Evolutionary conservation across 2,888 invertebrate genomes (phyloP).

Genomic region (Macrophya annulata): DNA sequence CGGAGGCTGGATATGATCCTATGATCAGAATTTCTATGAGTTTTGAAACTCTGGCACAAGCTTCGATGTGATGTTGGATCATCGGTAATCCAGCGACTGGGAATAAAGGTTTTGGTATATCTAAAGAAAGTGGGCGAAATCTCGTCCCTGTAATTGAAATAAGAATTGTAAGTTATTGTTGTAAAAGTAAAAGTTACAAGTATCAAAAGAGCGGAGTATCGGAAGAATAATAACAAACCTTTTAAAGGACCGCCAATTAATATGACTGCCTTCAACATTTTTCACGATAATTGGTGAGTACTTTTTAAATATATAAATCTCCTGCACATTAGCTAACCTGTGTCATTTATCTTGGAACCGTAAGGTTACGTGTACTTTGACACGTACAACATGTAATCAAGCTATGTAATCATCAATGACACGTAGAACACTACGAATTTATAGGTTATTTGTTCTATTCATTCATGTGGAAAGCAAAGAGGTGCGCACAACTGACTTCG

Average conservation of each 20-base stretch:
- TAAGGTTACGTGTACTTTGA: constrained; percentile 41
- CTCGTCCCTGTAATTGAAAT: constrained; percentile 90
- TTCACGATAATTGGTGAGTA: constrained; percentile 52
- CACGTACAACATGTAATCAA: constrained; percentile 7
- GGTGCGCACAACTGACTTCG: neutral
- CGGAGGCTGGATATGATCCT: constrained; percentile 93
- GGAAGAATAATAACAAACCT: constrained; percentile 82
- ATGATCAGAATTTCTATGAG: constrained; percentile 96
- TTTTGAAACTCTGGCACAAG: constrained; percentile 89
- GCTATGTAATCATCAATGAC: constrained; percentile 23
- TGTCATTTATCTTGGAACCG: neutral
- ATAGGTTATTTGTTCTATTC: constrained; percentile 20
- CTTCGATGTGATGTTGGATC: constrained; percentile 98
- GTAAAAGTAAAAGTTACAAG: constrained; percentile 35
- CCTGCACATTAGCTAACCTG: neutral
- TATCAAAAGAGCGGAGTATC: constrained; percentile 15
- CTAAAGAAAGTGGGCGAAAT: constrained; percentile 97
- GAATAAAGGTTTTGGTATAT: constrained; percentile 98
- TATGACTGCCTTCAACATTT: constrained; percentile 92
- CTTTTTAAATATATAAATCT: neutral
- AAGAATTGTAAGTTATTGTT: constrained; percentile 18
- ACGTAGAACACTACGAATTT: constrained; percentile 31
- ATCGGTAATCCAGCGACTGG: constrained; percentile 98
- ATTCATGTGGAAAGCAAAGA: neutral
- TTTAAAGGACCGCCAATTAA: constrained; percentile 97